A percentile compares a stretch with the other conserved stretches of the same genome.
These are phyloP conservation scores for Yponomeuta malinellus DNA, from an alignment of 2,888 invertebrate species.

Conservation along the genomic window DNA sequence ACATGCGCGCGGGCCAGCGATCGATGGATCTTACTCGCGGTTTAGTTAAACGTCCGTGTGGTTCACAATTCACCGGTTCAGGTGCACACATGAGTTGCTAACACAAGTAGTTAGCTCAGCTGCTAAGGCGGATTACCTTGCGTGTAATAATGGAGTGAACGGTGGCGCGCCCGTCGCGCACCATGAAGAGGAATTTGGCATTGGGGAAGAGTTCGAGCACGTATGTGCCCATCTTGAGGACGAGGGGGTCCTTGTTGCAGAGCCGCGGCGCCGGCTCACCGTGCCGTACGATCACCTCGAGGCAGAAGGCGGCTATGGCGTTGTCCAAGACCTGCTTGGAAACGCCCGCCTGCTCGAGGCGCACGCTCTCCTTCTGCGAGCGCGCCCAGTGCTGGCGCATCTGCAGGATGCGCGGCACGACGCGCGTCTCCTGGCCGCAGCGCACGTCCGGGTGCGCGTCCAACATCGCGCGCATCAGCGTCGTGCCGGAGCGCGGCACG, in stretches of 20 bases:
- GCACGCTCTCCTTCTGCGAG: slow-evolving; percentile 92
- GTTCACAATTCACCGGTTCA: too few relatives aligned
- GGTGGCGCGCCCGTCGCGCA: slow-evolving; percentile 98
- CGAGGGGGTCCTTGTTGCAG: slow-evolving; percentile 99
- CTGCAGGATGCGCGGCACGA: slow-evolving; percentile 96
- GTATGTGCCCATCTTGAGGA: slow-evolving; percentile 95
- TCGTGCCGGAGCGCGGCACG: slow-evolving; percentile 97
- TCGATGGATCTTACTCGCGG: too few relatives aligned
- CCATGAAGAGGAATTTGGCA: slow-evolving; percentile 98
- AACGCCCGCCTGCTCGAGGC: slow-evolving; percentile 95
- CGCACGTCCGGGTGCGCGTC: slow-evolving; percentile 98
- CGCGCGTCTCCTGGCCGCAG: slow-evolving; percentile 97
- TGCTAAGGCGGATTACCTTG: slow-evolving; percentile 75
- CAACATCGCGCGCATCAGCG: slow-evolving; percentile 97
- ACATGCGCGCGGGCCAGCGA: too few relatives aligned
- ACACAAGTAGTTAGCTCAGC: too few relatives aligned
- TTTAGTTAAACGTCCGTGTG: too few relatives aligned
- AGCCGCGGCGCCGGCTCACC: slow-evolving; percentile 95
- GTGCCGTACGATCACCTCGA: slow-evolving; percentile 97
- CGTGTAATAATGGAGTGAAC: slow-evolving; percentile 98
- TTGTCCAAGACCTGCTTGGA: slow-evolving; percentile 94
- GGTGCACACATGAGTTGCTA: too few relatives aligned
- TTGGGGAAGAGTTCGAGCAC: slow-evolving; percentile 97
- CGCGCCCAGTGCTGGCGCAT: slow-evolving; percentile 97
- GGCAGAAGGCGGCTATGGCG: slow-evolving; percentile 96